A percentile compares a stretch with the other conserved stretches of the same genome.
These are phyloP conservation scores for Tragopan temminckii DNA, from an alignment of 2,797 vertebrate species.

Conservation along the genomic window DNA sequence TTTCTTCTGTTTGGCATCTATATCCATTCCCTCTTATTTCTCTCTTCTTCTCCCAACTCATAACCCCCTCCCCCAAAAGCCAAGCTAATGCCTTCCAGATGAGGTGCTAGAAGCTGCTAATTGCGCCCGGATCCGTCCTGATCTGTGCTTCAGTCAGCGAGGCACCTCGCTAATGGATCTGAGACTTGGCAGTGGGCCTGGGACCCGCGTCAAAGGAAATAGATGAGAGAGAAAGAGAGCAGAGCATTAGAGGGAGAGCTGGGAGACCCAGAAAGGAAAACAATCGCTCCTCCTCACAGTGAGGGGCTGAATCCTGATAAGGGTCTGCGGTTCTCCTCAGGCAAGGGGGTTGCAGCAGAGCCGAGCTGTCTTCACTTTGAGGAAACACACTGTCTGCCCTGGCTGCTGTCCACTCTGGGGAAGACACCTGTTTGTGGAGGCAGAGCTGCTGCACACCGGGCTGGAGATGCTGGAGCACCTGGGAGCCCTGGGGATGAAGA, in stretches of 20 bases:
- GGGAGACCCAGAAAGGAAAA: slow-evolving; percentile 39
- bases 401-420: slow-evolving; percentile 26
- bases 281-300: slow-evolving; percentile 25
- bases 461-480: background rate
- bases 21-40: slow-evolving; percentile 71
- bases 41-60: slow-evolving; percentile 41
- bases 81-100: slow-evolving; percentile 93
- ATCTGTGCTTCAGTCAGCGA: slow-evolving; percentile 90
- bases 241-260: slow-evolving; percentile 24
- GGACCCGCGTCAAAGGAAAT: slow-evolving; percentile 83
- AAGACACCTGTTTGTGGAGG: slow-evolving; percentile 18
- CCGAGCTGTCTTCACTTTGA: background rate
- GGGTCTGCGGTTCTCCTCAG: slow-evolving; percentile 15
- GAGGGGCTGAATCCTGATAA: slow-evolving; percentile 33
- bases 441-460: slow-evolving; percentile 62
- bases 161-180: slow-evolving; percentile 86
- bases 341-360: background rate
- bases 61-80: slow-evolving; percentile 62
- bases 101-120: slow-evolving; percentile 91
- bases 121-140: slow-evolving; percentile 93
- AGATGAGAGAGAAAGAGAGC: slow-evolving; percentile 73
- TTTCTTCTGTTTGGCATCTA: slow-evolving; percentile 84
- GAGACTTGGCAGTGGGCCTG: slow-evolving; percentile 84
- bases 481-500: background rate
- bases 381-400: slow-evolving; percentile 13